phyloP scores from a whole-genome alignment of 2,113 vertebrate genomes.

The Triplophysa rosa region DNA sequence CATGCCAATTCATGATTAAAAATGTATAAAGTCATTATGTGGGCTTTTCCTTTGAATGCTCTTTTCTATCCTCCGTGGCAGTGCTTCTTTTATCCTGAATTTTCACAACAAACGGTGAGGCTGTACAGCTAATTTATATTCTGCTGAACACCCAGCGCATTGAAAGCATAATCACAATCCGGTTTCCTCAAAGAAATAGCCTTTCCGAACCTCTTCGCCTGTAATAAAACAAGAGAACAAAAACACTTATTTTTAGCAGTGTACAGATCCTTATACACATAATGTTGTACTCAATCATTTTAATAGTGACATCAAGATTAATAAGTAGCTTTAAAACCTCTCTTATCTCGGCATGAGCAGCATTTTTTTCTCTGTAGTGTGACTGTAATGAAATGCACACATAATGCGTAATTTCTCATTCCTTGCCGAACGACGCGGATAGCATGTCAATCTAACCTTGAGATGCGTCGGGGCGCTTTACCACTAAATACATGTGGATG shows the following conservation, averaged over 20 bases:
- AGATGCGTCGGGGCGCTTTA: slow-evolving; percentile 59
- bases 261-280: not conserved
- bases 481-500: slow-evolving; percentile 53
- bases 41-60: slow-evolving; percentile 53
- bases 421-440: slow-evolving; percentile 67
- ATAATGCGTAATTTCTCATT: slow-evolving; percentile 73
- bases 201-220: slow-evolving; percentile 67
- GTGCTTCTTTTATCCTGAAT: slow-evolving; percentile 49
- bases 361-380: not conserved
- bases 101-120: slow-evolving; percentile 69
- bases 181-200: slow-evolving; percentile 71
- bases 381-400: slow-evolving; percentile 51
- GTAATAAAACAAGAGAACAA: slow-evolving; percentile 51
- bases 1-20: slow-evolving; percentile 69
- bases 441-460: slow-evolving; percentile 78
- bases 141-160: slow-evolving; percentile 74
- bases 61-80: slow-evolving; percentile 48
- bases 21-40: slow-evolving; percentile 43
- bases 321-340: not conserved
- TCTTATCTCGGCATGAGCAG: not conserved
- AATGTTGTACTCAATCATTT: not conserved
- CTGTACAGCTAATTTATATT: slow-evolving; percentile 79
- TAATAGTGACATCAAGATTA: not conserved
- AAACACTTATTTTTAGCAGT: slow-evolving; percentile 8
- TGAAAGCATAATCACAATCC: slow-evolving; percentile 74